Evolutionary conservation across 2,888 invertebrate species (phyloP), one percentile per base, ranked within the genome.

Genomic region (Rhingia campestris): DNA sequence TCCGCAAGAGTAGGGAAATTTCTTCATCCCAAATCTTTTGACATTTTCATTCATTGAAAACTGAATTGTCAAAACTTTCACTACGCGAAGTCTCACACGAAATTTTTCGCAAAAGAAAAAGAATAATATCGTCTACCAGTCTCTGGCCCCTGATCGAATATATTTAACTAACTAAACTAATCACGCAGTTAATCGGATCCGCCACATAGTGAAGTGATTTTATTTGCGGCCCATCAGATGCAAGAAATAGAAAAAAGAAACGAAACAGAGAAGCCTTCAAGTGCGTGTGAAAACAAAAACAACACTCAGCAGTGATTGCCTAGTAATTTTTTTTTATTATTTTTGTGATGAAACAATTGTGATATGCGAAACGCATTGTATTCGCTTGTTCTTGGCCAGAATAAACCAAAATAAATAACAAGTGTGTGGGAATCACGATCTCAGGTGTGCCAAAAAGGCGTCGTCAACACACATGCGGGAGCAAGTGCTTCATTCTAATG

Each of bases 31-130:
- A 56, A 53, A 58, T 54, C 32, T 10, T 70, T 75, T 85, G 79
- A 85, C 79, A 85, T 49, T 75, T 70, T 72, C 76, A 82, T 76
- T 75, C 74, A 61, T 30, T 22, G 54, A 77, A 82, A 75, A 59
- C 22, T 43, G 33, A 81, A 85, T 81, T 86, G 84, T 79, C 77
- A 81, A 77, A 86, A 85, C 85, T 86, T 86, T 85, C 86, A 86
- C 85, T 81, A 61, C 72, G 70, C 77, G 47, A 43, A 74, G 70
- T 61, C 63, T 14, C 63, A 59, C 49, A 74, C 43, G 61, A 67
- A 73, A 63, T 45, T 56, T 69, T 63, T 64, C 22, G 6, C 22
- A 58, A 63, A 67, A 58, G 2, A 22, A 22, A 2, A 22, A 22
- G 22, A 22, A 58, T 54, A 63, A 51, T 73, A 67, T 73, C 72